Evolutionary conservation across 1,140 invertebrate genomes (phyloP), one percentile per base, ranked within the genome.

Genomic region (Phocides pigmalion): DNA sequence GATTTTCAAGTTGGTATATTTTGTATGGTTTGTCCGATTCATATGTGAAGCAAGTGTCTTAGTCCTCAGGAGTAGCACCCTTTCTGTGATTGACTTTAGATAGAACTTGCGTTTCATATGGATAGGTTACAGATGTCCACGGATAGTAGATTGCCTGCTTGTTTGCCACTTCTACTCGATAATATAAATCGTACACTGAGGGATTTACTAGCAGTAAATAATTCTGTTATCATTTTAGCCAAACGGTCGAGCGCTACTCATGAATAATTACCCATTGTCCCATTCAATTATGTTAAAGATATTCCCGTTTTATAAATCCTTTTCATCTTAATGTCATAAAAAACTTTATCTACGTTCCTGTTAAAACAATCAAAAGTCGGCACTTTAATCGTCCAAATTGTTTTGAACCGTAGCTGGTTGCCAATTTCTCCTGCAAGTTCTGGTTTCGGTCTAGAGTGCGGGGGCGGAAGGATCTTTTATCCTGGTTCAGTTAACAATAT

Each of bases 311-410:
- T 25, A 42, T 42, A 28, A 56, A 68, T 59, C 44, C 37, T 25
- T 32, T 66, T 41, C 44, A 25, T 47, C 39, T 61, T 46, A 61
- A 39, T 59, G 42, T 41, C 25, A 35, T 59, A 59, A 59, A 59
- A 58, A 59, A 59, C 42, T 59, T 59, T 59, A 35, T 46, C 41
- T 46, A 41, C 54, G 42, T 28, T 69, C 56, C 37, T 59, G 65
- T 66, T 71, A 76, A 74, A 79, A 78, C 76, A 81, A 81, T 81
- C 79, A 74, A 64, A 74, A 74, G 76, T 65, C 70, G 46, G 67
- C 72, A 70, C 64, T 76, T 80, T 62, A 80, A 72, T 65, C 50
- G 73, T 54, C 78, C 75, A 78, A 63, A 69, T 68, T 68, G 12
- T 35, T 32, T 46, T 41, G 71, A 70, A 56, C 71, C 54, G 15